Evolutionary conservation across 2,888 invertebrate species (phyloP).

Genomic region (Meteorus colon): DNA sequence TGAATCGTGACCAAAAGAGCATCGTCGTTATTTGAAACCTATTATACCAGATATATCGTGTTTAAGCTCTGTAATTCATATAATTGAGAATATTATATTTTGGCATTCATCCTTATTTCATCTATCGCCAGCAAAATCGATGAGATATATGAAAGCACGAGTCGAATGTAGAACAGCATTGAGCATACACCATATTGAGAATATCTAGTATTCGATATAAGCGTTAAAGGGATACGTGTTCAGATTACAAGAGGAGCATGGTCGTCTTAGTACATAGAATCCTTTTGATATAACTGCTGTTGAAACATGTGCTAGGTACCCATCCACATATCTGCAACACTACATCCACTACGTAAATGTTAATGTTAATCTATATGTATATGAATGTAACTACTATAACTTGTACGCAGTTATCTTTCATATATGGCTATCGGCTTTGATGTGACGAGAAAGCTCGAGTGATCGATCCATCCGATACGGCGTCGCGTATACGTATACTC

Average conservation of each 20-base stretch:
- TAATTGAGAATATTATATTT: conserved; percentile 15
- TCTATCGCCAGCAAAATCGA: conserved; percentile 38
- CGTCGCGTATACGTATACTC: background rate
- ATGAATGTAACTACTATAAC: too few species aligned
- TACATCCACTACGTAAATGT: background rate
- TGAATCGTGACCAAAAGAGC: too few species aligned
- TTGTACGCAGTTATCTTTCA: too few species aligned
- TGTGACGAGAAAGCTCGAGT: background rate
- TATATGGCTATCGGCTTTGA: background rate
- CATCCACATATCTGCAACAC: background rate
- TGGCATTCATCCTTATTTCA: conserved; percentile 31
- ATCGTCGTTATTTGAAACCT: background rate
- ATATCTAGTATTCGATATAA: conserved; percentile 33
- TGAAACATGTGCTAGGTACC: background rate
- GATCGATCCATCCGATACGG: background rate
- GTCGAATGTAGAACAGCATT: conserved; percentile 16
- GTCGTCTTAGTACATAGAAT: conserved; percentile 8
- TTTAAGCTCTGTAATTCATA: background rate
- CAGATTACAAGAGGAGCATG: conserved; percentile 35
- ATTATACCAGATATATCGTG: background rate
- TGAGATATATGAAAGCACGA: conserved; percentile 28
- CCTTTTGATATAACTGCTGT: background rate
- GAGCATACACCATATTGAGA: background rate
- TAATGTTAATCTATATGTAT: too few species aligned
- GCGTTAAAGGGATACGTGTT: conserved; percentile 39